These are phyloP conservation scores for Drosophila navojoa DNA, from an alignment of 1,140 invertebrate species.

Conservation along the genomic window DNA sequence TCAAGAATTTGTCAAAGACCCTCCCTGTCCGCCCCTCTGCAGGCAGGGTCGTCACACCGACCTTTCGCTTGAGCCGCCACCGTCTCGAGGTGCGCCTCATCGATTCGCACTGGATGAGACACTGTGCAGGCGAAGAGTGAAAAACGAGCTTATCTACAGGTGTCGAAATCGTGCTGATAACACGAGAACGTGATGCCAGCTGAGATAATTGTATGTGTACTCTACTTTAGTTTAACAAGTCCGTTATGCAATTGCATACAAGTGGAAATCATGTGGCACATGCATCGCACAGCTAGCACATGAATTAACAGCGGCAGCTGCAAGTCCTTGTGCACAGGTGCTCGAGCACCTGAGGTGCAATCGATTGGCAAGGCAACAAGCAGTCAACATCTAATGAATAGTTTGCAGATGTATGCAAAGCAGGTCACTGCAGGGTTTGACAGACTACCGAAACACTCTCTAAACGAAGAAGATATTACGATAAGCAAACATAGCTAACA, in stretches of 20 bases:
- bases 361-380: slow-evolving; percentile 49
- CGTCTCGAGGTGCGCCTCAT: slow-evolving; percentile 17
- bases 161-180: slow-evolving; percentile 58
- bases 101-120: neutral
- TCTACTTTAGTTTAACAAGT: neutral
- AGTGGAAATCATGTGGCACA: slow-evolving; percentile 47
- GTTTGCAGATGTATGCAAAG: slow-evolving; percentile 49
- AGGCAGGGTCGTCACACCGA: slow-evolving; percentile 25
- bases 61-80: slow-evolving; percentile 11
- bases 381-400: slow-evolving; percentile 39
- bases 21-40: neutral
- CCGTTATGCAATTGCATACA: slow-evolving; percentile 49
- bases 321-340: slow-evolving; percentile 26
- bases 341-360: slow-evolving; percentile 38
- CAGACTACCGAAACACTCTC: neutral
- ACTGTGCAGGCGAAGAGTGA: slow-evolving; percentile 17
- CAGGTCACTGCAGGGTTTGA: neutral
- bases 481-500: no score
- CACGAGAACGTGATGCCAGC: slow-evolving; percentile 1
- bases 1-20: slow-evolving; percentile 6
- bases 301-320: slow-evolving; percentile 5
- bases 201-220: slow-evolving; percentile 42
- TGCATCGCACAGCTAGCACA: slow-evolving; percentile 47
- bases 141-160: slow-evolving; percentile 54
- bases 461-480: neutral